Percentiles rank a stretch among this genome's conserved stretches.
Evolutionary conservation across 64 coral and sea anemone species (phyloP).

Genomic region (Montipora efflorescens): DNA sequence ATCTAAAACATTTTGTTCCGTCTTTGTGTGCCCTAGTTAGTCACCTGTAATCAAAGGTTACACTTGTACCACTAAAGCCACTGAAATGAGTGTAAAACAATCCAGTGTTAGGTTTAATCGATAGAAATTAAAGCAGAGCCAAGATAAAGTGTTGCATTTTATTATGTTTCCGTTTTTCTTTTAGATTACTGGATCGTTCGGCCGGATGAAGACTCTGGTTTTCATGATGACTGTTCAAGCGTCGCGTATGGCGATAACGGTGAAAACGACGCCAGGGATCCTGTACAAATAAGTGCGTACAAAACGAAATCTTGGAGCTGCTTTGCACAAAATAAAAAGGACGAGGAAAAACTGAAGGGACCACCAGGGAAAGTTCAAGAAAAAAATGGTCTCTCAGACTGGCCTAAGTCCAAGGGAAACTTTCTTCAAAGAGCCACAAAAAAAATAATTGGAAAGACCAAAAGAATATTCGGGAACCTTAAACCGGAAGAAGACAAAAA

Average conservation of each 20-base stretch:
- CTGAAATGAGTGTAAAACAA: not conserved
- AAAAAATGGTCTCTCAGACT: not conserved
- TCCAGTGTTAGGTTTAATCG: not conserved
- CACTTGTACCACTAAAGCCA: no score
- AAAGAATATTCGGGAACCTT: not conserved
- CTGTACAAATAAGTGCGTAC: not conserved
- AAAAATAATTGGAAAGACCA: conserved; percentile 43
- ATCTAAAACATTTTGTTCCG: not conserved
- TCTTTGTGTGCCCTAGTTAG: not conserved
- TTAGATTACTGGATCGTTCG: conserved; percentile 24
- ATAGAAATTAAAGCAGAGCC: not conserved
- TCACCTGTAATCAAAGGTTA: not conserved
- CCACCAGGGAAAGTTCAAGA: not conserved
- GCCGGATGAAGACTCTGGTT: conserved; percentile 40
- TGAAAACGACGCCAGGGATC: not conserved
- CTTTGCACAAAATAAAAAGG: not conserved
- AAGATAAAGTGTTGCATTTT: not conserved
- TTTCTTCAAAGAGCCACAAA: conserved; percentile 18
- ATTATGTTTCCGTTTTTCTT: not conserved
- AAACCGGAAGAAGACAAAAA: conserved; percentile 24
- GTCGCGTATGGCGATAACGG: not conserved
- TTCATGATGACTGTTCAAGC: conserved; percentile 32
- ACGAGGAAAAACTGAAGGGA: not conserved
- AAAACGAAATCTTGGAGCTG: conserved; percentile 13
- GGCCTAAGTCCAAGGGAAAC: not conserved